phyloP scores from a whole-genome alignment of 2,888 invertebrate species.

The Aspidapion aeneum region DNA sequence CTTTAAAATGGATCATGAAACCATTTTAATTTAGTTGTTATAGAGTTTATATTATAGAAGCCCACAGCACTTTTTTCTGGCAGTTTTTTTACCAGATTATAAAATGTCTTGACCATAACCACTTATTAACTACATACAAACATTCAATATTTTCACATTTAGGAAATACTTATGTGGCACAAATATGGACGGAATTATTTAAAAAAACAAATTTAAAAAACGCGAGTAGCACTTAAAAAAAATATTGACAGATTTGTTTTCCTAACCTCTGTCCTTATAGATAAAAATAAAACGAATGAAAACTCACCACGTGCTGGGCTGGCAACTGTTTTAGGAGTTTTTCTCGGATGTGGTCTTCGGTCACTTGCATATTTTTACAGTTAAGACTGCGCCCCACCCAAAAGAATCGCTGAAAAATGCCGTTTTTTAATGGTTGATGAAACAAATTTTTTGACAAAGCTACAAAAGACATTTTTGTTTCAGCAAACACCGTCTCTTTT shows the following conservation, averaged over 20 bases:
- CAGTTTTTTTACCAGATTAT: too few species aligned
- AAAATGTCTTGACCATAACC: too few species aligned
- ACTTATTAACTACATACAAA: too few species aligned
- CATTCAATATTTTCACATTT: too few species aligned
- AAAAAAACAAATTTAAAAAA: too few species aligned
- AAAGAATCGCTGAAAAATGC: background rate
- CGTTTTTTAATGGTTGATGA: background rate
- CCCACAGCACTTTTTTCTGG: too few species aligned
- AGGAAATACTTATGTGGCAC: conserved; percentile 28
- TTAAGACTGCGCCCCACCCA: conserved; percentile 16
- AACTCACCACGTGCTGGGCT: conserved; percentile 69
- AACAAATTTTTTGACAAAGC: background rate
- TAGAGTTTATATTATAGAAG: too few species aligned
- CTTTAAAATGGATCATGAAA: too few species aligned
- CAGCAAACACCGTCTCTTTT: too few species aligned
- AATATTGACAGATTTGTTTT: conserved; percentile 33
- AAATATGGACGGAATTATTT: conserved; percentile 15
- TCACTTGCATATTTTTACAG: conserved; percentile 54
- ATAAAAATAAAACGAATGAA: conserved; percentile 11
- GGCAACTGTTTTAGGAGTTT: conserved; percentile 65
- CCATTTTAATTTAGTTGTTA: too few species aligned
- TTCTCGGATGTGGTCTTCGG: conserved; percentile 61
- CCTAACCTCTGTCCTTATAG: too few species aligned
- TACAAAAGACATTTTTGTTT: background rate
- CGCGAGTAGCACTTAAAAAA: too few species aligned